Percentiles rank a stretch among this genome's conserved stretches.
Evolutionary conservation across 2,888 invertebrate genomes (phyloP).

Genomic region (Sinohyriopsis cumingii): DNA sequence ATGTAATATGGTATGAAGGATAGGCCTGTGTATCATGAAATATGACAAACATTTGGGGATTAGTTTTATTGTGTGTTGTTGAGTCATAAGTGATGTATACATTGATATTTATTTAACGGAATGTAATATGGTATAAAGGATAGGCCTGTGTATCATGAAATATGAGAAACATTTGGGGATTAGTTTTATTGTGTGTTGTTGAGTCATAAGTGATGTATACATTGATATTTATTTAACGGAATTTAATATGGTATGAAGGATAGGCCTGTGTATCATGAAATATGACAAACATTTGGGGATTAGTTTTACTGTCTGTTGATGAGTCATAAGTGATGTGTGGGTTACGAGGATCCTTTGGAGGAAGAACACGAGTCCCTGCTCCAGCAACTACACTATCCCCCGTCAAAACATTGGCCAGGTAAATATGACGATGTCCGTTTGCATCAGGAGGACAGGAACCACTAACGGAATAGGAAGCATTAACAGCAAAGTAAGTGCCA

Average conservation of each 20-base stretch:
- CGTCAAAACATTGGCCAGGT: constrained; percentile 20
- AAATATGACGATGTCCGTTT: constrained; percentile 17
- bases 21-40: constrained; percentile 30
- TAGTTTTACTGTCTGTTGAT: constrained; percentile 17
- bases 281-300: constrained; percentile 28
- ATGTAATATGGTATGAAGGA: constrained; percentile 20
- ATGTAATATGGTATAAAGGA: constrained; percentile 17
- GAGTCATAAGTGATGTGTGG: constrained; percentile 18
- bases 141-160: no score
- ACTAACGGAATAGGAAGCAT: constrained; percentile 9
- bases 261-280: constrained; percentile 30
- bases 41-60: constrained; percentile 28
- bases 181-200: constrained; percentile 15
- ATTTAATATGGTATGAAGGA: constrained; percentile 20
- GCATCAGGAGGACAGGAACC: constrained; percentile 17
- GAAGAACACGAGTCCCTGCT: constrained; percentile 8
- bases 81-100: constrained; percentile 19
- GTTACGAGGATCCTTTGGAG: neutral
- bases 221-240: neutral
- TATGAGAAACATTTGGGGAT: constrained; percentile 25
- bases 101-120: neutral
- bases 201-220: no score
- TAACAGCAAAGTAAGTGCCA: constrained; percentile 25
- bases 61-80: constrained; percentile 17
- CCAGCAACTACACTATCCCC: constrained; percentile 17